Evolutionary conservation across 2,113 vertebrate species (phyloP).

Genomic region (Pangasianodon hypophthalmus): DNA sequence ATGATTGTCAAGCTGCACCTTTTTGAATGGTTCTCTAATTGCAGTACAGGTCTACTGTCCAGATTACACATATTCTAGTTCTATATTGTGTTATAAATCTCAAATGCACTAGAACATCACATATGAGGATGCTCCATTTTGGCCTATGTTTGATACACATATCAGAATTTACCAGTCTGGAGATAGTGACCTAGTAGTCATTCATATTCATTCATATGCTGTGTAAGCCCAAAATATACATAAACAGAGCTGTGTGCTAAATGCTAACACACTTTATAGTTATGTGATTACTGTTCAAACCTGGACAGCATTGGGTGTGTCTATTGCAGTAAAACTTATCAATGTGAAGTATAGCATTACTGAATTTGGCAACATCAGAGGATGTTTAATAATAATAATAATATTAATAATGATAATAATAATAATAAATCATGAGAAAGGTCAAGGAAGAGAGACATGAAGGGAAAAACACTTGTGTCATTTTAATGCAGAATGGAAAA

Average conservation of each 20-base stretch:
- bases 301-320: slow-evolving; percentile 29
- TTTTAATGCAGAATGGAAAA: slow-evolving; percentile 14
- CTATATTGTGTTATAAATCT: background rate
- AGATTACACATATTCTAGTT: background rate
- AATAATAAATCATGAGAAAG: background rate
- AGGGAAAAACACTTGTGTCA: slow-evolving; percentile 33
- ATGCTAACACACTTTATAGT: slow-evolving; percentile 5
- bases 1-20: background rate
- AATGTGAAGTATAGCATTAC: background rate
- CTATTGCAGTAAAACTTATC: slow-evolving; percentile 26
- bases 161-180: background rate
- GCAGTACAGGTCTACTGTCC: background rate
- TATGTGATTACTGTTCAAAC: background rate
- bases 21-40: background rate
- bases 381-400: slow-evolving; percentile 3
- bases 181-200: background rate
- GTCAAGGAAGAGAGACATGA: background rate
- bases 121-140: background rate
- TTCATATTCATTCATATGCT: background rate
- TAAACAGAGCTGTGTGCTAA: background rate
- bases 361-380: background rate
- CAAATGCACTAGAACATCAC: background rate
- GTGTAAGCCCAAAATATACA: background rate
- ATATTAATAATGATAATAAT: background rate
- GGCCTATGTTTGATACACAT: background rate